phyloP scores from a whole-genome alignment of 1,140 invertebrate genomes.

The Fragariocoptes setiger region DNA sequence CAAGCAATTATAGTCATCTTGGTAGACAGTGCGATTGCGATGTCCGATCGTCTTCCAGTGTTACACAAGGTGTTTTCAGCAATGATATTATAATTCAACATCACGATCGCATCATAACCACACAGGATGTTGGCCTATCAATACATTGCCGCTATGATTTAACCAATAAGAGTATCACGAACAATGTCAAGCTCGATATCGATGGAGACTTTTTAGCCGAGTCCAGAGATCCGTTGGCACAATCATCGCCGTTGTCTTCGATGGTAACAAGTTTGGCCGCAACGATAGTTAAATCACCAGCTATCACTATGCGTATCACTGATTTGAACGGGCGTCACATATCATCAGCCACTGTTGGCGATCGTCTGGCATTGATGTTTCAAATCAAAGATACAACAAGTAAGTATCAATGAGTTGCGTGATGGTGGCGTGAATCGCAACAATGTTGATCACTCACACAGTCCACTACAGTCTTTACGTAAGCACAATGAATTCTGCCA shows the following conservation, averaged over 20 bases:
- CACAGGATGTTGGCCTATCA: constrained; percentile 57
- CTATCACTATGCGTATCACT: constrained; percentile 68
- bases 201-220: constrained; percentile 9
- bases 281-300: constrained; percentile 49
- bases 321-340: constrained; percentile 20
- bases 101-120: constrained; percentile 73
- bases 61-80: constrained; percentile 26
- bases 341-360: constrained; percentile 17
- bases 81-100: constrained; percentile 73
- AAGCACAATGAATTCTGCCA: too few species aligned
- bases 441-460: constrained; percentile 73
- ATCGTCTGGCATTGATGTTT: constrained; percentile 50
- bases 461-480: too few species aligned
- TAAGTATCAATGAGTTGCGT: constrained; percentile 16
- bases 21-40: too few species aligned
- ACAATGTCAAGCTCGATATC: constrained; percentile 21
- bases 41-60: background rate
- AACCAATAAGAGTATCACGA: constrained; percentile 65
- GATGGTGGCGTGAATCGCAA: constrained; percentile 60
- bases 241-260: background rate
- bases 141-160: constrained; percentile 72
- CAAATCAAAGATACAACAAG: constrained; percentile 57
- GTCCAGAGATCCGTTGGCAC: background rate
- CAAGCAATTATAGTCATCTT: too few species aligned
- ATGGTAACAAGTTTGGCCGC: constrained; percentile 8